Base-by-base conservation (phyloP, 2,888 invertebrate species). In the Platycheirus albimanus region DNA sequence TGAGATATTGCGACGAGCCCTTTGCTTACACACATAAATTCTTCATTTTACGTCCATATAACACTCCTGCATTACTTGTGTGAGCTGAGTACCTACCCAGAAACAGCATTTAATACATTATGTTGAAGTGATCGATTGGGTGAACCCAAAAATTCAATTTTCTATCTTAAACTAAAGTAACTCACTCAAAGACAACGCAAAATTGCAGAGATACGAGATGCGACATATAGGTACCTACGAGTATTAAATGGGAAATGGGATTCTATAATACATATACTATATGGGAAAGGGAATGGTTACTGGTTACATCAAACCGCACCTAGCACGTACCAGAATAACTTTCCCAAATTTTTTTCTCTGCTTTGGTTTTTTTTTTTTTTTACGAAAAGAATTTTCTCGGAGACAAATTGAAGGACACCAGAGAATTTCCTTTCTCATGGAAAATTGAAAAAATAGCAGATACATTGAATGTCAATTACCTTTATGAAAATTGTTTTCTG, bases 391-490 rank as follows among this genome's bases (percentile, higher is more conserved):
- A 15, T 19, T 36, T 66, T 56, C 47, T 24, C 24, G 43, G 49
- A 70, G 58, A 76, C 66, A 76, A 52, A 52, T 80, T 76, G 52
- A 58, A 41, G 76, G 58, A 76, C 66, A 36, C 49, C 19, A 45
- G 30, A 30, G 38, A 38, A 52, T 70, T 36, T 61, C 19, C 47
- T 49, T 56, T 80, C 43, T 15, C 56, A 58, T 38, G 17, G 38
- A 36, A 61, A 61, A 67, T 52, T 69, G 24, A 61, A 20, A 38
- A 58, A 38, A 49, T 33, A 47, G 52, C 47, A 28, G 61, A 52
- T 74, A 72, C 76, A 76, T 66, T 71, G 80, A 66, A 81, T 76
- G 66, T 81, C 80, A 81, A 76, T 81, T 81, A 81, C 58, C 47
- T 76, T 70, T 61, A 61, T 58, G 52, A 66, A 71, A 63, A 76